Percentiles rank a stretch among this genome's conserved stretches.
phyloP scores from a whole-genome alignment of 2,888 invertebrate species.

The Tetramorium bicarinatum region DNA sequence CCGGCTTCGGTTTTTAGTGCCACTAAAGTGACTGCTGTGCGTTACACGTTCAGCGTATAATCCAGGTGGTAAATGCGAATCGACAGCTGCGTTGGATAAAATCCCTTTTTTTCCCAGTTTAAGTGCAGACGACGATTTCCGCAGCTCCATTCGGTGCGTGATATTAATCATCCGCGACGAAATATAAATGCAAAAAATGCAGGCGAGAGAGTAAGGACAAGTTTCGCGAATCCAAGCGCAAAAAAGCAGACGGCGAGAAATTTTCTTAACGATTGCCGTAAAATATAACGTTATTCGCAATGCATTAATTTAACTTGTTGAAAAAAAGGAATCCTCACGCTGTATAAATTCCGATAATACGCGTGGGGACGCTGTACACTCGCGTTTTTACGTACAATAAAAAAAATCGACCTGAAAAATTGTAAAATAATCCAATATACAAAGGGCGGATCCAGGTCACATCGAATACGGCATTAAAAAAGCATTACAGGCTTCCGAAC shows the following conservation, averaged over 20 bases:
- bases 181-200: conserved; percentile 9
- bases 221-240: background rate
- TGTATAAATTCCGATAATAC: background rate
- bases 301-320: background rate
- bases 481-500: conserved; percentile 42
- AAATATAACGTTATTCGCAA: conserved; percentile 14
- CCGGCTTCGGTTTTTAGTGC: conserved; percentile 51
- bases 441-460: background rate
- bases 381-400: background rate
- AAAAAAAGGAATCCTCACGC: background rate
- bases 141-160: background rate
- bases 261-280: conserved; percentile 20
- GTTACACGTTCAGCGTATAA: conserved; percentile 43
- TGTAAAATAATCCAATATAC: conserved; percentile 10
- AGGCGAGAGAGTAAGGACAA: background rate
- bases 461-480: conserved; percentile 28
- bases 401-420: conserved; percentile 5
- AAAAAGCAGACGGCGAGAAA: background rate
- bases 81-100: conserved; percentile 49
- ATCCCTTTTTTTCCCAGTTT: conserved; percentile 25
- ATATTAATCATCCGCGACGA: conserved; percentile 31
- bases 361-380: background rate
- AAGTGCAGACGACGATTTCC: conserved; percentile 17
- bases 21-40: conserved; percentile 51
- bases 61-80: conserved; percentile 54